Evolutionary conservation across 2,797 vertebrate genomes (phyloP), one percentile per base, ranked within the genome.

Genomic region (Leucoraja ocellata): DNA sequence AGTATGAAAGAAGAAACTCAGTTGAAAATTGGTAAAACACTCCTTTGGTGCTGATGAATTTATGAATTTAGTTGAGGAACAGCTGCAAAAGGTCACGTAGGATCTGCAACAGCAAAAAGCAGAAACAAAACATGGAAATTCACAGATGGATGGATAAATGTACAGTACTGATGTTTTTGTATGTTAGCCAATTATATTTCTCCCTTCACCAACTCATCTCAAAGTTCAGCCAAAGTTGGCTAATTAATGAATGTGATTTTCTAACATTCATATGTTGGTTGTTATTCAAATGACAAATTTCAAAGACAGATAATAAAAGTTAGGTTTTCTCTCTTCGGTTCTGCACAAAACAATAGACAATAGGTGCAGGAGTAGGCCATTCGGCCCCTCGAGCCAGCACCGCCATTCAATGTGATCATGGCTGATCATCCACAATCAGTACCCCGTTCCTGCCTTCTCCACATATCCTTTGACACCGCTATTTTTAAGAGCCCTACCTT

Each of bases 11-110:
- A 73, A 54, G 90, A 73, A 68, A 54, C 39, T 92, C 21, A 76
- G 13, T 54, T 76, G 68, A 92, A 76, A 74, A 92, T 92, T 74
- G 90, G 71, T 92, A 74, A 92, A 76, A 76, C n/a, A 92, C 90
- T 28, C 71, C 36, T 91, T 92, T 92, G 23, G 39, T 92, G 14
- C 8, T 14, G 39, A 25, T 92, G 25, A 73, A 39, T 74, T 92
- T 74, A 92, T 54, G 36, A 92, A 76, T 71, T 63, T 65, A 76
- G 68, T 71, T 74, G 90, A 5, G 25, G 71, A 54, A 54, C 36
- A 92, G 65, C 68, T 76, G 68, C 23, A 92, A 92, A 73, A 92
- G 90, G 90, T 92, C 90, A 92, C 9, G 46, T 46, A 16, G 90
- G 71, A 92, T 73, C 39, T 25, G 39, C 25, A 74, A 16, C 21